Conservation (phyloP, 2,797 vertebrate genomes). For the Streptopelia turtur region DNA sequence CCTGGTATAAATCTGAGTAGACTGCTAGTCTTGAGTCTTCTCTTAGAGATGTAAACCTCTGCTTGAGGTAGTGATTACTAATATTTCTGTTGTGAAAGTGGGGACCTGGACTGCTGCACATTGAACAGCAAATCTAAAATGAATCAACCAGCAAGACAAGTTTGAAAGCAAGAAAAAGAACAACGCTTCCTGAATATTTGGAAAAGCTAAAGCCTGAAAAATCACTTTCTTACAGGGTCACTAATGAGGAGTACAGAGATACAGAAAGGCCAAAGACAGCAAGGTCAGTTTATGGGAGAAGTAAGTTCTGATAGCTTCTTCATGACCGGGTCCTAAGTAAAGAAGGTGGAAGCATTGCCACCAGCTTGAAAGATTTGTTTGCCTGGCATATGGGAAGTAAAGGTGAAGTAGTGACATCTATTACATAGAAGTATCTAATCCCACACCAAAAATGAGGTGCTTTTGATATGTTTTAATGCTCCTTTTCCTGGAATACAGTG, state of each 20-base stretch:
- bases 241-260: background rate
- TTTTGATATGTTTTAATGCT: background rate
- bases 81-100: background rate
- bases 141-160: background rate
- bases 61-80: background rate
- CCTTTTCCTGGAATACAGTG: background rate
- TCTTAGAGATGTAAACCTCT: slow-evolving; percentile 34
- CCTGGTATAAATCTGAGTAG: background rate
- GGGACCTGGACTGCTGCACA: background rate
- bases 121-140: slow-evolving; percentile 7
- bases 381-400: background rate
- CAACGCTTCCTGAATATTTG: background rate
- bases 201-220: slow-evolving; percentile 22
- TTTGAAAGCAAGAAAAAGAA: background rate
- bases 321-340: background rate
- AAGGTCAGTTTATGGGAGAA: background rate
- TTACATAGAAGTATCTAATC: background rate
- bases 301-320: background rate
- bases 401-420: background rate
- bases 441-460: background rate
- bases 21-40: background rate
- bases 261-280: background rate
- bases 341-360: background rate
- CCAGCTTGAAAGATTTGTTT: slow-evolving; percentile 5
- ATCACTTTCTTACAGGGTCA: background rate